phyloP scores from a whole-genome alignment of 2,113 vertebrate genomes.

The Riparia riparia region DNA sequence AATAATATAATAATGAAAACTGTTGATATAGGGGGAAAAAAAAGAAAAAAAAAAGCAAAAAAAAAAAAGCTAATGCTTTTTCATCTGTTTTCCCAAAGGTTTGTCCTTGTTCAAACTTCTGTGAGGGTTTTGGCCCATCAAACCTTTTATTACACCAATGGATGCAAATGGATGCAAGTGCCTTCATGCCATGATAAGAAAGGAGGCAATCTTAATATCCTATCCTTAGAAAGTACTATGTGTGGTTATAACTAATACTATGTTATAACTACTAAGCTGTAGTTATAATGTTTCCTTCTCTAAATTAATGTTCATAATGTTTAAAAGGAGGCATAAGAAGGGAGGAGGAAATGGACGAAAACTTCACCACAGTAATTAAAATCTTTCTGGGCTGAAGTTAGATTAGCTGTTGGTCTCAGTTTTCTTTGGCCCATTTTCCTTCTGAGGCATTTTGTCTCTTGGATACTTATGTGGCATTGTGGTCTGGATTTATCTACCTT shows the following conservation, averaged over 20 bases:
- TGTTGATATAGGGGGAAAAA: neutral
- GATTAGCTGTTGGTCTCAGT: neutral
- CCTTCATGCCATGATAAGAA: neutral
- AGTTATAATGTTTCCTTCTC: neutral
- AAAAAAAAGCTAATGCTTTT: neutral
- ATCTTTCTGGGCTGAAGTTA: neutral
- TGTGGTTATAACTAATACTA: too few relatives aligned
- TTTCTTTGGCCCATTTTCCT: neutral
- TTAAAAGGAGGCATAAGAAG: neutral
- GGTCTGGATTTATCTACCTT: neutral
- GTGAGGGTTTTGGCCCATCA: neutral
- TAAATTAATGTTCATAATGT: neutral
- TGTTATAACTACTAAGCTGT: neutral
- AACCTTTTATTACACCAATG: neutral
- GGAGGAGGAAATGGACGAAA: neutral
- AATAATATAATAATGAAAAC: neutral
- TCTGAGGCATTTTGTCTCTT: neutral
- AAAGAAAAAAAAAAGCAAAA: neutral
- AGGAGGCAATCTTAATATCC: neutral
- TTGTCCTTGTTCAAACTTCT: neutral
- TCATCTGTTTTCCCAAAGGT: neutral
- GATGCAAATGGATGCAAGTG: rapidly evolving
- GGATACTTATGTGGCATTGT: neutral
- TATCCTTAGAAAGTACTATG: neutral
- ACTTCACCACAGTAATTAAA: neutral